Percentiles rank a stretch among this genome's conserved stretches.
phyloP scores from a whole-genome alignment of 2,113 vertebrate species.

The Pteruthius melanotis region DNA sequence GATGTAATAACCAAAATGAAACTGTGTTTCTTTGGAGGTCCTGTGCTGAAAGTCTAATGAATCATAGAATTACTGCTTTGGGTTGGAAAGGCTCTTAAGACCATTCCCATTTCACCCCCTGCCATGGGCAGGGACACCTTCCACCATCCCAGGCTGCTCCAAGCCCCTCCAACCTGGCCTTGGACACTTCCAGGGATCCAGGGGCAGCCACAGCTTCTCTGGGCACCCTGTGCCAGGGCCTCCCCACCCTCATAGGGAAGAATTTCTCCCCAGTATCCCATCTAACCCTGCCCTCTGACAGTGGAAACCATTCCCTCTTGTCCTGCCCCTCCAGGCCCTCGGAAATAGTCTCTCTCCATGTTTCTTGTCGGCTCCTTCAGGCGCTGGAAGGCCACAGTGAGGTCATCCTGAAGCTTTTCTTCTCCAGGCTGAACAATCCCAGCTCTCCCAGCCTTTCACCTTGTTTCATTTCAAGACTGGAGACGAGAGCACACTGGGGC shows the following conservation, averaged over 20 bases:
- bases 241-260: fast-evolving
- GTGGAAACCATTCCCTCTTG: neutral
- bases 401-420: neutral
- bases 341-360: neutral
- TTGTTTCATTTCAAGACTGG: neutral
- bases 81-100: neutral
- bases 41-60: neutral
- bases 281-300: neutral
- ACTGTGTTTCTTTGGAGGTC: neutral
- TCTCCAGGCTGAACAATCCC: neutral
- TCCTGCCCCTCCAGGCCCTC: fast-evolving
- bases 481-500: neutral
- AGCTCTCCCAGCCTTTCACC: neutral
- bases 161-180: fast-evolving
- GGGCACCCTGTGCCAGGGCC: neutral
- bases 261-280: neutral
- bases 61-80: neutral
- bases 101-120: neutral
- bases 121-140: neutral
- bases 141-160: fast-evolving
- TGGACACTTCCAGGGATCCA: neutral
- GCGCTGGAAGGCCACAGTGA: neutral
- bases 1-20: neutral
- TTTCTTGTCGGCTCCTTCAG: neutral
- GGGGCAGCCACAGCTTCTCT: neutral